Conservation (phyloP, 2,888 invertebrate genomes). For the Apodemia zela region DNA sequence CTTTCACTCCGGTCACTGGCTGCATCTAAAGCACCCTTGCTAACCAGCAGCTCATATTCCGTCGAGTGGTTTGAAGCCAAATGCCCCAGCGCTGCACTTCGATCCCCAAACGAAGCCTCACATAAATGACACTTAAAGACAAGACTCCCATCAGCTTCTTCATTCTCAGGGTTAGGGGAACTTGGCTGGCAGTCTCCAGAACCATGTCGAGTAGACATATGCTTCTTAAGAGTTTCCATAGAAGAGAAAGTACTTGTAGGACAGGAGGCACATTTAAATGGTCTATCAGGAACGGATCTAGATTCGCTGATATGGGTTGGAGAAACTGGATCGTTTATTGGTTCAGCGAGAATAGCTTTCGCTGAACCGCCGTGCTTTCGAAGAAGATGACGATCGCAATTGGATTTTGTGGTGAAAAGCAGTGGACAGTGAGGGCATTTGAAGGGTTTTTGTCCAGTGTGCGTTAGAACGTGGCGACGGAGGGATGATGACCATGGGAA, state of each 20-base stretch:
- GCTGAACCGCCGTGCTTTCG: conserved; percentile 87
- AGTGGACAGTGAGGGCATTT: conserved; percentile 96
- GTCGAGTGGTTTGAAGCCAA: conserved; percentile 86
- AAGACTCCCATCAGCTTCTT: conserved; percentile 79
- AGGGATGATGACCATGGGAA: conserved; percentile 98
- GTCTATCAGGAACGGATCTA: conserved; percentile 87
- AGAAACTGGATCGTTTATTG: conserved; percentile 52
- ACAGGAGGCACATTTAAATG: conserved; percentile 89
- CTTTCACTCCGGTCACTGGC: conserved; percentile 84
- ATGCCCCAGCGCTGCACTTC: conserved; percentile 90
- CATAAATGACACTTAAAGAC: conserved; percentile 97
- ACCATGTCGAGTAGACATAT: conserved; percentile 86
- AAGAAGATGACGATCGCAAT: conserved; percentile 95
- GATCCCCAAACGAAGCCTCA: conserved; percentile 90
- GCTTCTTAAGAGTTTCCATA: conserved; percentile 88
- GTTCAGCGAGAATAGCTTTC: conserved; percentile 64
- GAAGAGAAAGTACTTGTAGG: conserved; percentile 92
- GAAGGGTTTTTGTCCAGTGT: conserved; percentile 97
- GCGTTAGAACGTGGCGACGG: conserved; percentile 95
- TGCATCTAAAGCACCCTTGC: conserved; percentile 85
- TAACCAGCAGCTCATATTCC: conserved; percentile 90
- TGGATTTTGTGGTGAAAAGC: conserved; percentile 97
- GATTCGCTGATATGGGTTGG: conserved; percentile 59
- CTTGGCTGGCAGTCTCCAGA: conserved; percentile 65
- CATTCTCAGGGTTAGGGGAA: conserved; percentile 58